These are phyloP conservation scores for Didymodactylos carnosus DNA, from an alignment of 2,888 invertebrate species.

Conservation along the genomic window DNA sequence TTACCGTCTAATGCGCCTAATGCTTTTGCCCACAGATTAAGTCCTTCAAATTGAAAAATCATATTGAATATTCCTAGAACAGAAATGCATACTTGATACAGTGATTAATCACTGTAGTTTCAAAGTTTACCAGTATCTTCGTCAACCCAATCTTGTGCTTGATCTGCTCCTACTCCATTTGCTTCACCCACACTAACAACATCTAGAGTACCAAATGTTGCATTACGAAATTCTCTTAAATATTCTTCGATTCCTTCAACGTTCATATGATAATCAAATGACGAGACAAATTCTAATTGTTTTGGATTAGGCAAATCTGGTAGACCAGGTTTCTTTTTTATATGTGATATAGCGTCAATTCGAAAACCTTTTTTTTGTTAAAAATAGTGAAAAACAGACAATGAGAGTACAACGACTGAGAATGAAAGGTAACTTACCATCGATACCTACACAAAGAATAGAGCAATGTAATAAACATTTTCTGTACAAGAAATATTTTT, in stretches of 20 bases:
- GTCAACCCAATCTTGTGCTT: neutral
- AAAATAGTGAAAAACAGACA: too few species aligned
- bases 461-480: too few species aligned
- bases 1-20: neutral
- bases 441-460: neutral
- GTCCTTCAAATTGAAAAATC: neutral
- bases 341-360: neutral
- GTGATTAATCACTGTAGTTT: too few species aligned
- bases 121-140: neutral
- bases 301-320: neutral
- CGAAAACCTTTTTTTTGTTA: too few species aligned
- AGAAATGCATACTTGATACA: too few species aligned
- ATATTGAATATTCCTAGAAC: neutral
- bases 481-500: too few species aligned
- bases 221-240: neutral
- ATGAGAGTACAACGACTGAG: too few species aligned
- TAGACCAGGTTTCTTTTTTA: neutral
- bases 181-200: neutral
- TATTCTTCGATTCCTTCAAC: neutral
- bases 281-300: neutral
- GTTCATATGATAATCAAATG: neutral
- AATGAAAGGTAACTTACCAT: too few species aligned
- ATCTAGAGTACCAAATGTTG: neutral
- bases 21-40: neutral
- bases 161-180: neutral